Base-by-base conservation (phyloP, 2,113 vertebrate genomes). In the Hypanus sabinus region DNA sequence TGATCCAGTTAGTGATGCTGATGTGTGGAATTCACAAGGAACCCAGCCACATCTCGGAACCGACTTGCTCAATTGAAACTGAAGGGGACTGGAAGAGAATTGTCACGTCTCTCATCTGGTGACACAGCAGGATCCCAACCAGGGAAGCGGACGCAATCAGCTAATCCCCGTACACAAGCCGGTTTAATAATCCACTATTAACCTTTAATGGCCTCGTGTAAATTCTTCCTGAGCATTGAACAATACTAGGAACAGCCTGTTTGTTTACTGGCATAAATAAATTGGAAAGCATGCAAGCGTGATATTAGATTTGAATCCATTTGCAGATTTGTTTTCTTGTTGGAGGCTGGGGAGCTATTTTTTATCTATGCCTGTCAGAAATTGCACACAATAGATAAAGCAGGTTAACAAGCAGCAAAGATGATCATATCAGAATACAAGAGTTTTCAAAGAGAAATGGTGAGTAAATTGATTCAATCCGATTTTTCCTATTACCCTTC, bases 131-230 rank as follows among this genome's bases (percentile, higher is more conserved):
- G 46, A 79, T 76, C 94, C 55, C 94, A 71, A 46, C 33, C 93
- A 95, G 94, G 94, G 0, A 95, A 27, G 20, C 36, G 94, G 93
- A 95, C 95, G 95, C 8, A 60, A 95, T 95, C 91, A 94, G 70
- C 30, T 93, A 9, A 8, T 71, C 94, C 68, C 87, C 79, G 5
- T 94, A 46, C 60, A 80, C 68, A 94, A 94, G 95, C 68, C 46
- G 93, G 71, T 95, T 95, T 92, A 88, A 94, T 95, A 95, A 95
- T 94, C 87, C 93, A 91, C 79, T 0, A 1, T 94, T 95, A 95
- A 95, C 95, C 95, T 96, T 93, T 94, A 91, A 93, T 94, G 95
- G 96, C 95, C 95, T 95, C 94, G 79, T 81, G 90, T 95, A 95
- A 95, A 85, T 95, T 81, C 94, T 94, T 5, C 91, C 95, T 96